Base-by-base conservation (phyloP, 2,113 vertebrate genomes). In the Asarcornis scutulata region DNA sequence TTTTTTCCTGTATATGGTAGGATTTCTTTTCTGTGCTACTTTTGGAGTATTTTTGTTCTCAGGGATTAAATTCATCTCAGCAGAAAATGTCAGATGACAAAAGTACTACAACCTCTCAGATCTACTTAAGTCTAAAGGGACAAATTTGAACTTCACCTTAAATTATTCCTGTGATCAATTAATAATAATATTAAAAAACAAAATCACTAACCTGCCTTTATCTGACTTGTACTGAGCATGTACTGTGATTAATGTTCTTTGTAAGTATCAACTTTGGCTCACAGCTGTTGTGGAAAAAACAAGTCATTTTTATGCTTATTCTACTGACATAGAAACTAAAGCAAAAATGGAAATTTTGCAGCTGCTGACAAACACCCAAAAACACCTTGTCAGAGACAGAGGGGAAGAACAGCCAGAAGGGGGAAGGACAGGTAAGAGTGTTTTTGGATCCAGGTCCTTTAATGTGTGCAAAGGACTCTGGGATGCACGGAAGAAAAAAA, bases 111-210 rank as follows among this genome's bases (percentile, higher is more conserved):
- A 18, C 6, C 17, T 50, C n/a, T 77, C 44, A 89, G 73, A 50
- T 21, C 26, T 58, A 38, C 13, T 0, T 8, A 66, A 91, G 13
- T 13, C 15, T 31, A 62, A 91, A 67, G 36, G 22, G 50, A 86
- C 89, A 83, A 53, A 62, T 34, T 59, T 94, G 68, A 63, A 77
- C 64, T 86, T 77, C 25, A 26, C 13, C 17, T 63, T 71, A 44
- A 77, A 77, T 83, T 94, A 67, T 66, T 86, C 14, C 17, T 72
- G 52, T 90, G 71, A 71, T 77, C 64, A 93, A 86, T 93, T 77
- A 93, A 83, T 59, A 46, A 34, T 40, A 40, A 40, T 40, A 40
- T 40, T 40, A 83, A 91, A 93, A 64, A 93, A 96, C 12, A 81
- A 20, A 88, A 83, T 72, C 66, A 64, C 58, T 82, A 67, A 53